Percentiles rank a stretch among this genome's conserved stretches.
These are phyloP conservation scores for Notospermus geniculatus DNA, from an alignment of 1,140 invertebrate genomes.

Conservation along the genomic window DNA sequence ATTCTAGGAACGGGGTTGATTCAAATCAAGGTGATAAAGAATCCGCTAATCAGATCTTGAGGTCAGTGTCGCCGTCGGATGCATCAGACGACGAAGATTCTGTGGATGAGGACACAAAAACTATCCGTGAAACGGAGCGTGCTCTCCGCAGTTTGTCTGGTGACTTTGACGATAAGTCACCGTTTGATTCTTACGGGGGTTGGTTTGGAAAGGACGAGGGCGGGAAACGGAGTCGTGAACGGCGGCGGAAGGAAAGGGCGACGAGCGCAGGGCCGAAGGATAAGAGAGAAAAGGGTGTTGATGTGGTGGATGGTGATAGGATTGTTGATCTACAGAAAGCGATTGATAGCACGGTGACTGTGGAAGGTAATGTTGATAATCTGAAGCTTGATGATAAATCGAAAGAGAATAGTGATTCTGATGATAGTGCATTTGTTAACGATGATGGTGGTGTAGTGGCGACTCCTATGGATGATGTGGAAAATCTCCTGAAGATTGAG, in stretches of 20 bases:
- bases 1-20: no score
- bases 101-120: constrained; percentile 69
- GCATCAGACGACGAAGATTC: constrained; percentile 27
- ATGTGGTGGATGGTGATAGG: constrained; percentile 7
- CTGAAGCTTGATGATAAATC: constrained; percentile 11
- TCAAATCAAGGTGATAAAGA: no score
- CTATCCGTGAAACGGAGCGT: constrained; percentile 81
- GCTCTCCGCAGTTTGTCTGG: constrained; percentile 79
- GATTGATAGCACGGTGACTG: background rate
- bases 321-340: background rate
- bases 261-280: background rate
- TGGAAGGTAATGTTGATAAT: background rate
- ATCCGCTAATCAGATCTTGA: no score
- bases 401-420: constrained; percentile 7
- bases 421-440: constrained; percentile 35
- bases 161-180: constrained; percentile 25
- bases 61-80: background rate
- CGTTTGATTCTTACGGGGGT: constrained; percentile 60
- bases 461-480: constrained; percentile 44
- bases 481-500: constrained; percentile 61
- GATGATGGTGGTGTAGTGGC: constrained; percentile 3
- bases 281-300: constrained; percentile 7
- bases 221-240: constrained; percentile 10
- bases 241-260: background rate
- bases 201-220: constrained; percentile 73